Base-by-base conservation (phyloP, 1,140 invertebrate genomes). In the Lordiphosa mommai region DNA sequence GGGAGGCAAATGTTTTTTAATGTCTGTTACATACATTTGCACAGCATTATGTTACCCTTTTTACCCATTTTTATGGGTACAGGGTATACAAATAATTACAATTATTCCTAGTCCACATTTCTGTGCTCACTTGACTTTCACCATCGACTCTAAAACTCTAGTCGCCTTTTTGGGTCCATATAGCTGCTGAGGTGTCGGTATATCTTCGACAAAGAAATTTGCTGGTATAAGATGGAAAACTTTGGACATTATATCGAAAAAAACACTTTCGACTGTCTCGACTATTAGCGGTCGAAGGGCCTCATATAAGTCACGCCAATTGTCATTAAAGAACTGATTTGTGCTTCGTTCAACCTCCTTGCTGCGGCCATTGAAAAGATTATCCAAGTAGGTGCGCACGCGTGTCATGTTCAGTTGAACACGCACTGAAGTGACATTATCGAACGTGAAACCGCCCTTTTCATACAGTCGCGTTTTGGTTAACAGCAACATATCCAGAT, bases 271-370 rank as follows among this genome's bases (percentile, higher is more conserved):
- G 10, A 93, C 92, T 5, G 92, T 93, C 76, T 91, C 91, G 14
- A 90, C 89, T 61, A 93, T 89, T 50, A 93, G 91, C 7, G 92
- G 92, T 64, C 91, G 89, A 4, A 93, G 74, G 23, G 92, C 92
- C 74, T 93, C 92, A 7, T 92, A 91, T 4, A 93, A 91, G 34
- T 92, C 91, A 2, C 90, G 89, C 93, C 93, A 93, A 71, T 93
- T 93, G 3, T 91, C 91, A 74, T 93, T 93, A 44, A 93, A 90
- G 77, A 93, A 93, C n/a, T 90, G 88, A 65, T 93, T 93, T 2
- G 92, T 93, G 47, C 91, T 92, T 29, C 92, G 91, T 89, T 93
- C 92, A 89, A 88, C 59, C 49, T 86, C 79, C n/a, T 71, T 66
- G 17, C 77, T 87, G 9, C 66, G 66, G 0, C 84, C 72, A 61